A percentile compares a stretch with the other conserved stretches of the same genome.
These are phyloP conservation scores for Thereva unica DNA, from an alignment of 2,888 invertebrate species.

Conservation along the genomic window DNA sequence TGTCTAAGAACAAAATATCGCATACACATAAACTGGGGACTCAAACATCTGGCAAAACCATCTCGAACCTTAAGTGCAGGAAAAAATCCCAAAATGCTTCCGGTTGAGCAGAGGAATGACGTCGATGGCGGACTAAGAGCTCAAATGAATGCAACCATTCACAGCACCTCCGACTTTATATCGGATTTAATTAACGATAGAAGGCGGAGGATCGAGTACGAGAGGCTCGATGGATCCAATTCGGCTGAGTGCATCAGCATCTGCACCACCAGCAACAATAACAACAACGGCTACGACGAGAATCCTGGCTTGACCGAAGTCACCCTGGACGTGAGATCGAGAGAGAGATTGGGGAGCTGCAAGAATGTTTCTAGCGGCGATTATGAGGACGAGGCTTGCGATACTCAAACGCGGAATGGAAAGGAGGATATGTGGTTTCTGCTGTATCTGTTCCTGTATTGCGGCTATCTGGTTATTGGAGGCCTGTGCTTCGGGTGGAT, in stretches of 20 bases:
- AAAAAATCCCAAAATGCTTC: conserved; percentile 14
- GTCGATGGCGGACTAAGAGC: background rate
- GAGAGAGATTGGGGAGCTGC: too few relatives aligned
- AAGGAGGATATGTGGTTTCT: conserved; percentile 53
- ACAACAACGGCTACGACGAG: too few relatives aligned
- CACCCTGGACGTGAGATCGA: too few relatives aligned
- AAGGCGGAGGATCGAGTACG: conserved; percentile 8
- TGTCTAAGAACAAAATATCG: too few relatives aligned
- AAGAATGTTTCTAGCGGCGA: too few relatives aligned
- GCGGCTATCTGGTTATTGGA: conserved; percentile 67
- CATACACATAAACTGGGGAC: too few relatives aligned
- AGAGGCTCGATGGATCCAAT: conserved; percentile 8
- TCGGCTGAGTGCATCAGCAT: background rate
- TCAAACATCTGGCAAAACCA: too few relatives aligned
- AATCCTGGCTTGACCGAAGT: too few relatives aligned
- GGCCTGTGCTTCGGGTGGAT: conserved; percentile 69
- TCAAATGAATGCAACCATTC: conserved; percentile 13
- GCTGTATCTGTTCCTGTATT: conserved; percentile 64
- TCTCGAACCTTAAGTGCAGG: background rate
- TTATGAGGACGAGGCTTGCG: too few relatives aligned
- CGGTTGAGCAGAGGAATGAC: conserved; percentile 9
- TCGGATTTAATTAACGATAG: conserved; percentile 16
- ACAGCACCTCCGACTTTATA: conserved; percentile 14
- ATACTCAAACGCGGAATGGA: background rate
- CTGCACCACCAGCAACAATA: too few relatives aligned